Evolutionary conservation across 2,888 invertebrate species (phyloP).

Genomic region (Automeris io): DNA sequence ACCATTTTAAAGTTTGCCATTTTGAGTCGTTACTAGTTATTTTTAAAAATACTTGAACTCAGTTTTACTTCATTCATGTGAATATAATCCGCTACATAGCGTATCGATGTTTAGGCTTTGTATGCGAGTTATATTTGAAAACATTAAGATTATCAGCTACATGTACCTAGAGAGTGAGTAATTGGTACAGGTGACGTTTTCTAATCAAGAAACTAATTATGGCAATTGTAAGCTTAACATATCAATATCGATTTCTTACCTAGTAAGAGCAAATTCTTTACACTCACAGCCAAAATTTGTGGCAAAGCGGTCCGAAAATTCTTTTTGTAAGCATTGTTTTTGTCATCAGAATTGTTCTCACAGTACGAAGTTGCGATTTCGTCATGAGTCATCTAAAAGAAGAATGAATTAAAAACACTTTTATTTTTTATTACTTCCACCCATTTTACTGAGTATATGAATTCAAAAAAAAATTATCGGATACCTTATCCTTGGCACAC

Average conservation of each 20-base stretch:
- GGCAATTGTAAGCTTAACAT: neutral
- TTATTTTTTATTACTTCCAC: neutral
- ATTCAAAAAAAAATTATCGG: too few species aligned
- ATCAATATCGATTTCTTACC: constrained; percentile 47
- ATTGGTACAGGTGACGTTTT: too few species aligned
- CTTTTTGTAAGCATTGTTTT: constrained; percentile 46
- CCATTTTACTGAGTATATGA: too few species aligned
- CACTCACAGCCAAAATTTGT: constrained; percentile 86
- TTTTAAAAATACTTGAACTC: too few species aligned
- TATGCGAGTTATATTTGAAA: neutral
- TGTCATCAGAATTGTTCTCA: constrained; percentile 10
- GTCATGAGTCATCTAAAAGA: constrained; percentile 28
- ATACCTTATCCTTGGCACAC: too few species aligned
- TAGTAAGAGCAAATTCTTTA: constrained; percentile 86
- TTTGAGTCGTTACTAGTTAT: too few species aligned
- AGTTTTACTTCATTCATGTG: too few species aligned
- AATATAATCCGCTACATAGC: too few species aligned
- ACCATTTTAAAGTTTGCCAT: too few species aligned
- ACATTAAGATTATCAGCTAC: too few species aligned
- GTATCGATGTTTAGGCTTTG: too few species aligned
- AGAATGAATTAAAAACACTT: neutral
- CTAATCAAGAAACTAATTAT: neutral
- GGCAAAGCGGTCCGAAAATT: constrained; percentile 79
- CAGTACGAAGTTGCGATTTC: constrained; percentile 17
- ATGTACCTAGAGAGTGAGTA: too few species aligned